These are phyloP conservation scores for Dilophus febrilis DNA, from an alignment of 2,888 invertebrate species.

Conservation along the genomic window DNA sequence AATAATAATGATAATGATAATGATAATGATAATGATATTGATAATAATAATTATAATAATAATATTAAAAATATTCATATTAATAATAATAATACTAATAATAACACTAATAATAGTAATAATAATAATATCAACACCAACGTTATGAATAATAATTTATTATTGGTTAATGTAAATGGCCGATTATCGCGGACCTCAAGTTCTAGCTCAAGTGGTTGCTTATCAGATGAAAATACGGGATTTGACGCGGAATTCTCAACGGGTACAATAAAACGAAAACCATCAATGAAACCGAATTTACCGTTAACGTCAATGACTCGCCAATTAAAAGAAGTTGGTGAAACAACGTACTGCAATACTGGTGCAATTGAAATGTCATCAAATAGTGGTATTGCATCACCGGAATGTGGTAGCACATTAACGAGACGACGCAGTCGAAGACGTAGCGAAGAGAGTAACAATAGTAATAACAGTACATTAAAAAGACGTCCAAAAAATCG, in stretches of 20 bases:
- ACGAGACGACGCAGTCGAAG: conserved; percentile 37
- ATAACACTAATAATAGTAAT: conserved; percentile 12
- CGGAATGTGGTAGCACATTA: conserved; percentile 40
- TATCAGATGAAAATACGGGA: conserved; percentile 57
- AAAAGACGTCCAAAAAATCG: conserved; percentile 23
- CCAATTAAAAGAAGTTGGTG: conserved; percentile 75
- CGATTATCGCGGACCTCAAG: conserved; percentile 56
- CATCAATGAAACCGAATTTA: conserved; percentile 80
- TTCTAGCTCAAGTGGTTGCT: conserved; percentile 71
- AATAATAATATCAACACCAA: background rate
- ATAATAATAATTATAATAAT: no score
- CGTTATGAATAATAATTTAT: conserved; percentile 13
- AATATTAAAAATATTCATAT: background rate
- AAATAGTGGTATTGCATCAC: conserved; percentile 33
- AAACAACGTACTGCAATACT: conserved; percentile 32
- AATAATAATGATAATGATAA: background rate
- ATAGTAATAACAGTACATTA: conserved; percentile 24
- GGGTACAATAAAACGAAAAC: conserved; percentile 82
- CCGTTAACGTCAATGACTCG: conserved; percentile 81
- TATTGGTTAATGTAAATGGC: conserved; percentile 26
- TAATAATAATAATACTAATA: conserved; percentile 13
- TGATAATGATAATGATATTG: no score
- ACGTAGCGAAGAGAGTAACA: conserved; percentile 29
- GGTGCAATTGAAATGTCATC: conserved; percentile 31
- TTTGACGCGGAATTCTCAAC: conserved; percentile 61